Evolutionary conservation across 2,113 vertebrate species (phyloP).

Genomic region (Cygnus atratus): DNA sequence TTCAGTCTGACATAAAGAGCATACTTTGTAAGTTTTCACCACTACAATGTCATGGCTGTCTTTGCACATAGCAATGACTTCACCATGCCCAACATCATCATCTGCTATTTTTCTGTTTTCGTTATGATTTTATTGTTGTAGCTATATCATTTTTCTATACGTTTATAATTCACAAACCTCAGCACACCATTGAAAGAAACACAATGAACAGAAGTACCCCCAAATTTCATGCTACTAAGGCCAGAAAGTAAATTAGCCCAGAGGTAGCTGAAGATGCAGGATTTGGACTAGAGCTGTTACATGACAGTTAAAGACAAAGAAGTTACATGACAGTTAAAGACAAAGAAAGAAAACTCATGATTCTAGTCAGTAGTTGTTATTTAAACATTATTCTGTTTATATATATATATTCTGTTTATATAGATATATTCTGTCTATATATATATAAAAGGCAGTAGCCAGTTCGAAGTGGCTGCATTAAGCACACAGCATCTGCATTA

Average conservation of each 20-base stretch:
- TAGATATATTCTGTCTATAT: no score
- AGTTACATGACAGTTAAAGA: neutral
- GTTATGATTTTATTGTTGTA: fast-evolving
- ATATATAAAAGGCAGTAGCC: neutral
- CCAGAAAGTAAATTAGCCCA: neutral
- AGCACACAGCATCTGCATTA: fast-evolving
- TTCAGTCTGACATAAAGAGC: neutral
- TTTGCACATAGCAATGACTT: neutral
- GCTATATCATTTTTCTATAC: neutral
- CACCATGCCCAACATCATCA: neutral
- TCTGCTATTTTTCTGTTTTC: neutral
- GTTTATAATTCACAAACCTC: neutral
- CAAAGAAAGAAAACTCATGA: neutral
- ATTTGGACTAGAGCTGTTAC: neutral
- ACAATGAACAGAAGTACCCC: neutral
- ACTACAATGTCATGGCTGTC: neutral
- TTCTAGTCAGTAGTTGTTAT: neutral
- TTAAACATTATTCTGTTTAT: neutral
- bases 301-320: neutral
- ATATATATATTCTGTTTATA: no score
- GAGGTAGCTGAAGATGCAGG: neutral
- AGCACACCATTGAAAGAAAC: neutral
- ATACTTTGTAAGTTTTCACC: neutral
- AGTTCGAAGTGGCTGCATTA: neutral
- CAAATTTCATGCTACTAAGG: neutral